Evolutionary conservation across 2,113 vertebrate genomes (phyloP).

Genomic region (Psittacus erithacus): DNA sequence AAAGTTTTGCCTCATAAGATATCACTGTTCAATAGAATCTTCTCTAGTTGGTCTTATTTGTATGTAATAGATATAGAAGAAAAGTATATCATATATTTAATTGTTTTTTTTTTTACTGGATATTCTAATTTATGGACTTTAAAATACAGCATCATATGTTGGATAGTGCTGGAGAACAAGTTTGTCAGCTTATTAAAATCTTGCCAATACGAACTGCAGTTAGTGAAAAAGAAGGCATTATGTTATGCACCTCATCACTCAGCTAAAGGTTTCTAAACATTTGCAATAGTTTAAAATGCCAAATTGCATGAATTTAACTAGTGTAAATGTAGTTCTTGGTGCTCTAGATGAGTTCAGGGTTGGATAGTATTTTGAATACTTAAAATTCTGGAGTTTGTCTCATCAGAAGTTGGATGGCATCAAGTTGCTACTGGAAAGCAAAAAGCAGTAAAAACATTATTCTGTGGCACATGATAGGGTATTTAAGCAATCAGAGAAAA

Average conservation of each 20-base stretch:
- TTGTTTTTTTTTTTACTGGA: background rate
- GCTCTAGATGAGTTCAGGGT: constrained; percentile 3
- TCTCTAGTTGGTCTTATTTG: background rate
- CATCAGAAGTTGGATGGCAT: background rate
- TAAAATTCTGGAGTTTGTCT: background rate
- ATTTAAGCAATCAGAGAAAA: background rate
- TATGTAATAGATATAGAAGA: background rate
- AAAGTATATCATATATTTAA: background rate
- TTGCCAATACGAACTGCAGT: background rate
- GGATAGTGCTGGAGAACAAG: background rate
- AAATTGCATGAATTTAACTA: background rate
- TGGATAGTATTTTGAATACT: background rate
- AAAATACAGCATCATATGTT: background rate
- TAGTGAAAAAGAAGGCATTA: background rate
- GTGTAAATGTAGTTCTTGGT: background rate
- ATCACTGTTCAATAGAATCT: background rate
- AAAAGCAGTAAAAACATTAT: background rate
- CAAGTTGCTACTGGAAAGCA: background rate
- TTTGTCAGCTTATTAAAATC: constrained; percentile 12
- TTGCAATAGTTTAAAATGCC: background rate
- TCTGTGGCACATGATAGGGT: background rate
- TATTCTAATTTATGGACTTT: background rate
- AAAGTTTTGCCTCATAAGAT: background rate
- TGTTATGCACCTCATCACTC: background rate
- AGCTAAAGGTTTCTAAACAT: background rate